Conservation (phyloP, 2,888 invertebrate species). For the Drosophila mulleri region DNA sequence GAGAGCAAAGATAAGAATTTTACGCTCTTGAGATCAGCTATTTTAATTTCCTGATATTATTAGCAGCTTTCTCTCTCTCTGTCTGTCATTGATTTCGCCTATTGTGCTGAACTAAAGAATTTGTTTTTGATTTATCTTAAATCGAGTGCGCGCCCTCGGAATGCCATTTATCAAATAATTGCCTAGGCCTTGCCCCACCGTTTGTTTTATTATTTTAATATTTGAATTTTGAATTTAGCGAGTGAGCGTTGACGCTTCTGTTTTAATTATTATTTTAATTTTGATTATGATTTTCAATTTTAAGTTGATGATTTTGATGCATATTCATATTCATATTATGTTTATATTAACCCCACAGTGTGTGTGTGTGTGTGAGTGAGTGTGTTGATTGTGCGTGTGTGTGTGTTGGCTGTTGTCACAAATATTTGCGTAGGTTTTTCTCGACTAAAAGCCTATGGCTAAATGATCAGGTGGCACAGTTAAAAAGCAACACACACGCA, state of each 20-base stretch:
- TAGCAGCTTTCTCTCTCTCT: too few relatives aligned
- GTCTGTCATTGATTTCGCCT: conserved; percentile 2
- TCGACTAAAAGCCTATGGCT: conserved; percentile 82
- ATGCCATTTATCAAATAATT: conserved; percentile 64
- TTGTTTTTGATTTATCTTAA: conserved; percentile 28
- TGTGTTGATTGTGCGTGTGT: neutral
- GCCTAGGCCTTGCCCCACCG: conserved; percentile 83
- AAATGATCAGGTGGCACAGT: conserved; percentile 73
- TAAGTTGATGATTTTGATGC: conserved; percentile 56
- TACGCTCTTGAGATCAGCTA: neutral
- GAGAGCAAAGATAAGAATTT: conserved; percentile 5
- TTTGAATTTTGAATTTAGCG: conserved; percentile 49
- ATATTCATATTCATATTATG: conserved; percentile 49
- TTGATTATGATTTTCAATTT: conserved; percentile 48
- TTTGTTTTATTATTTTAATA: conserved; percentile 59
- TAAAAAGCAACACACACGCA: conserved; percentile 9
- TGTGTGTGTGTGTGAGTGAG: conserved; percentile 1
- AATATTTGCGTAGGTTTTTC: conserved; percentile 83
- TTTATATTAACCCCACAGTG: conserved; percentile 52
- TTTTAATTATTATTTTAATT: conserved; percentile 42
- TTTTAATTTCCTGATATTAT: neutral
- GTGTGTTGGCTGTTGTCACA: conserved; percentile 53
- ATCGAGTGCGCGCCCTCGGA: conserved; percentile 53
- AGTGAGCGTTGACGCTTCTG: conserved; percentile 58
- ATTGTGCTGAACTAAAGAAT: conserved; percentile 47